Percentiles rank a stretch among this genome's conserved stretches.
Conservation (phyloP, 2,888 invertebrate species). For the Tipula unca region DNA sequence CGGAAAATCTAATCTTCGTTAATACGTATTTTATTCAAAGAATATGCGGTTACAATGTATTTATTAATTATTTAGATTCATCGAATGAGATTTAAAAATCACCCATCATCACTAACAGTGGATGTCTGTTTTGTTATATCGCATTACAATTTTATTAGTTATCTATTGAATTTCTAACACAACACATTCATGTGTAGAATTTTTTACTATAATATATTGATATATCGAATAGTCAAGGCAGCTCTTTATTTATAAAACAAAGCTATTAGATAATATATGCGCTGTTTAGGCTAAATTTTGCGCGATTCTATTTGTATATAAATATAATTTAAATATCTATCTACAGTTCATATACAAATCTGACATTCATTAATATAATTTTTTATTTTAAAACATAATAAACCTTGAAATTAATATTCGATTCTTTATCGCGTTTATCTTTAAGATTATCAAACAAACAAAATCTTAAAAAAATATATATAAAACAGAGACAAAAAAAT, state of each 20-base stretch:
- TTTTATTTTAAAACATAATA: neutral
- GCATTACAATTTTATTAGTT: neutral
- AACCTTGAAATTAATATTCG: neutral
- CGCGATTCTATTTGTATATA: neutral
- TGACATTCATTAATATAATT: slow-evolving; percentile 8
- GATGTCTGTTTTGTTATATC: neutral
- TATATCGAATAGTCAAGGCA: neutral
- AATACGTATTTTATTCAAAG: too few species aligned
- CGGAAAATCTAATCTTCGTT: too few species aligned
- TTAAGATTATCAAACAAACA: neutral
- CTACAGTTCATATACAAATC: neutral
- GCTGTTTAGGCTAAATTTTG: neutral
- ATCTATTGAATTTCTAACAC: neutral
- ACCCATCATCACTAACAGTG: too few species aligned
- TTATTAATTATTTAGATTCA: too few species aligned
- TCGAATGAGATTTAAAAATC: too few species aligned
- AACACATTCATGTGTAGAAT: neutral
- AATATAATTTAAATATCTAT: neutral
- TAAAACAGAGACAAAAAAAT: neutral
- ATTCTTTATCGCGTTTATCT: slow-evolving; percentile 14
- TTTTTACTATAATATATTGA: neutral
- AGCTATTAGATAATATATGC: neutral
- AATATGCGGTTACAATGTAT: too few species aligned
- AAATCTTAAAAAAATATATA: neutral
- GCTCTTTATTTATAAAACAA: neutral